Evolutionary conservation across 2,113 vertebrate species (phyloP).

Genomic region (Pteruthius melanotis): DNA sequence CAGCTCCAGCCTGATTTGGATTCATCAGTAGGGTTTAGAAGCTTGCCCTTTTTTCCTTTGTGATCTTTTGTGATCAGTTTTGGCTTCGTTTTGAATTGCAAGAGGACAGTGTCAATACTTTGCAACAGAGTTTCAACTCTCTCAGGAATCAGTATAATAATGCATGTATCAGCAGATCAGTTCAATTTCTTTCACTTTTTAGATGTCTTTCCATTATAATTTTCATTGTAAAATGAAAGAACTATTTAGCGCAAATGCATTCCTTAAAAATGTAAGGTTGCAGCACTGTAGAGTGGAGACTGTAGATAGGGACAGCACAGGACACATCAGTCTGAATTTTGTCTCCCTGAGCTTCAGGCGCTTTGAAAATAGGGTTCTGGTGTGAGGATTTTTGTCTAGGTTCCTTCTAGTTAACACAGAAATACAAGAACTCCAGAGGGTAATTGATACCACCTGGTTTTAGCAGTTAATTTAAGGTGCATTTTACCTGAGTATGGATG

Average conservation of each 20-base stretch:
- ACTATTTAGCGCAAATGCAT: background rate
- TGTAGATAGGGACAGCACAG: background rate
- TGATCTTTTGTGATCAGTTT: background rate
- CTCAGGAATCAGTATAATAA: background rate
- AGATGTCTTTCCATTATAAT: background rate
- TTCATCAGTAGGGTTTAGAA: background rate
- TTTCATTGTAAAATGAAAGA: background rate
- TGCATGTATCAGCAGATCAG: background rate
- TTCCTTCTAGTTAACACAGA: background rate
- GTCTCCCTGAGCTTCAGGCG: fast-evolving
- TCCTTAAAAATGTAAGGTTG: background rate
- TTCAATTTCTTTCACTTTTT: background rate
- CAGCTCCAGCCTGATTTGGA: conserved; percentile 2
- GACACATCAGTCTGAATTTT: background rate
- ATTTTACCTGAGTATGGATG: background rate
- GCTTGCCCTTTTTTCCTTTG: background rate
- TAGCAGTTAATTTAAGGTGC: background rate
- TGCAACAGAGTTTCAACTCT: background rate
- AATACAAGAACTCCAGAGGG: background rate
- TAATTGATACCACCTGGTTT: background rate
- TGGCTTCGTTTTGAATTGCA: background rate
- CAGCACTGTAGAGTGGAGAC: background rate
- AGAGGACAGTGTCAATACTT: background rate
- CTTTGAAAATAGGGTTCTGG: background rate
- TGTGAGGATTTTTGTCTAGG: background rate